Conservation (phyloP, 2,113 vertebrate genomes). For the Panthera uncia region DNA sequence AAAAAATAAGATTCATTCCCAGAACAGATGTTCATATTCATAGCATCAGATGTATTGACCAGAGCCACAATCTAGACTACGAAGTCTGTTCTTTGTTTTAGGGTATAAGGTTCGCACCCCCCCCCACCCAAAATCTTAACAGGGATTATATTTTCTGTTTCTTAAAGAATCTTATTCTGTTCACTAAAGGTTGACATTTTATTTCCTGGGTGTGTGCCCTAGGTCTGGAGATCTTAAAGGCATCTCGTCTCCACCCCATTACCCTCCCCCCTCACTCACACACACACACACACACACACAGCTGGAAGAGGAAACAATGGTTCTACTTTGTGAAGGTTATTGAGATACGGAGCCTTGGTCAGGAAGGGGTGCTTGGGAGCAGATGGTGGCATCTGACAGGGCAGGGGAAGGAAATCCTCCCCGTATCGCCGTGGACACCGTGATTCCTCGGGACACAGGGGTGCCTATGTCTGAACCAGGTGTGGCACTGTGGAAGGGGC, state of each 20-base stretch:
- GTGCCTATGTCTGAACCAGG: not conserved
- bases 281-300: not conserved
- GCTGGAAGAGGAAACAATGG: not conserved
- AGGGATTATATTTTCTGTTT: not conserved
- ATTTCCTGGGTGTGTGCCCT: not conserved
- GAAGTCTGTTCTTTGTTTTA: not conserved
- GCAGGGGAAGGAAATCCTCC: not conserved
- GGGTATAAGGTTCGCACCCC: not conserved
- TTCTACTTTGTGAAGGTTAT: not conserved
- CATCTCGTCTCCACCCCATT: not conserved
- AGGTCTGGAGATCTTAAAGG: not conserved
- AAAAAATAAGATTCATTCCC: not conserved
- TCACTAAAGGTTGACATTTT: not conserved
- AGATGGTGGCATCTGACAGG: not conserved
- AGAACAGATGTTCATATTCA: not conserved
- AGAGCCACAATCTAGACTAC: not conserved
- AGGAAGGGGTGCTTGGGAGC: not conserved
- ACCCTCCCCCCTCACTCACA: fast-evolving
- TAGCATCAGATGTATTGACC: not conserved
- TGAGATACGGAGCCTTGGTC: not conserved
- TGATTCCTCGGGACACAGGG: not conserved
- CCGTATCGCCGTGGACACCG: fast-evolving
- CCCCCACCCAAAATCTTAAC: not conserved
- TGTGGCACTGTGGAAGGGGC: not conserved
- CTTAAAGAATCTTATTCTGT: not conserved